Evolutionary conservation across 1,140 invertebrate genomes (phyloP).

Genomic region (Oncopodura yosiiana): DNA sequence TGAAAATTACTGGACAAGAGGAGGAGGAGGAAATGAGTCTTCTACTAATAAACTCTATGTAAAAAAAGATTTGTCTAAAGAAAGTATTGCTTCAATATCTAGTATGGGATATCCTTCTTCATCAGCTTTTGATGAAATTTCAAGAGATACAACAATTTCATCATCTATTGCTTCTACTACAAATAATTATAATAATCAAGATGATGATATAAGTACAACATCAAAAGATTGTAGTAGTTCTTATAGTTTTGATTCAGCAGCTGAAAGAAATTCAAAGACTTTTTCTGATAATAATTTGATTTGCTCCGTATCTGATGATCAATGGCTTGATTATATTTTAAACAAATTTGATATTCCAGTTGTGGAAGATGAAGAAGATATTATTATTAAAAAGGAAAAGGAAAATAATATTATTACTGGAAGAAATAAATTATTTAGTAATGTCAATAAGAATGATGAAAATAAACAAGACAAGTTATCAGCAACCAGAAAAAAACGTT

Average conservation of each 20-base stretch:
- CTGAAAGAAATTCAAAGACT: background rate
- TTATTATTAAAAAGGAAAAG: no score
- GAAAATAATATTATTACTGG: no score
- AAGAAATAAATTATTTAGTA: no score
- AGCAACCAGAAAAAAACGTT: no score
- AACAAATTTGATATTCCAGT: slow-evolving; percentile 27
- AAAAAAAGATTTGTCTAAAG: slow-evolving; percentile 1
- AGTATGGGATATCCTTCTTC: slow-evolving; percentile 8
- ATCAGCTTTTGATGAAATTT: slow-evolving; percentile 8
- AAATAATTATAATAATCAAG: background rate
- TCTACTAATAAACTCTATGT: background rate
- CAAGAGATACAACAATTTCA: slow-evolving; percentile 18
- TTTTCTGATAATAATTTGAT: background rate
- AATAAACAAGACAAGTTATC: no score
- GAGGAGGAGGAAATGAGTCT: background rate
- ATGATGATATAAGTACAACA: background rate
- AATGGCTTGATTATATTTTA: slow-evolving; percentile 31
- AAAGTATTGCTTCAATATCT: background rate
- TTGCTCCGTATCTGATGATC: slow-evolving; percentile 5
- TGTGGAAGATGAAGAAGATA: no score
- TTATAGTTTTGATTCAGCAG: background rate
- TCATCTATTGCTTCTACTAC: slow-evolving; percentile 17
- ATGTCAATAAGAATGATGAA: no score
- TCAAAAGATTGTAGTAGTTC: no score
- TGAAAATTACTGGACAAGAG: no score